phyloP scores from a whole-genome alignment of 2,797 vertebrate genomes.

The Chromis chromis region DNA sequence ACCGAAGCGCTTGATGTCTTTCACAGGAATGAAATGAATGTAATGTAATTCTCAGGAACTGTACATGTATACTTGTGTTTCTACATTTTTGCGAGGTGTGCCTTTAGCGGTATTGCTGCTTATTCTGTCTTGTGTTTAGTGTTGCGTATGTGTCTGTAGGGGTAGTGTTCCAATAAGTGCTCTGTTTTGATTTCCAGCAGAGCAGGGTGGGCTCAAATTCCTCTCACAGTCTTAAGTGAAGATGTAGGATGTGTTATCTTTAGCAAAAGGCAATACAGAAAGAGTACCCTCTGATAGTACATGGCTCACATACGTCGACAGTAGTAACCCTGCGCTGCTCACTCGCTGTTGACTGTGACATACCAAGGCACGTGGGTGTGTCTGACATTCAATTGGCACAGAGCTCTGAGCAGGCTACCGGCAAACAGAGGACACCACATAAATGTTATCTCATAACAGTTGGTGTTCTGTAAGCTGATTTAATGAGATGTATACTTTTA shows the following conservation, averaged over 20 bases:
- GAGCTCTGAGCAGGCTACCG: constrained; percentile 46
- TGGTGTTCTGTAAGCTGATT: constrained; percentile 43
- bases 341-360: constrained; percentile 65
- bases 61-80: constrained; percentile 34
- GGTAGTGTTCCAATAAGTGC: constrained; percentile 56
- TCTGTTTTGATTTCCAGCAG: constrained; percentile 71
- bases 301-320: constrained; percentile 49
- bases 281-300: constrained; percentile 60
- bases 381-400: constrained; percentile 66
- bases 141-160: constrained; percentile 49
- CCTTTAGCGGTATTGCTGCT: constrained; percentile 26
- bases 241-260: constrained; percentile 71
- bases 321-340: constrained; percentile 50
- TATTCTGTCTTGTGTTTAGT: constrained; percentile 25
- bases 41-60: no score
- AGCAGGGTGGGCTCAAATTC: constrained; percentile 66
- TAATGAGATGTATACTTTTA: constrained; percentile 17
- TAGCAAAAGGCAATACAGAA: constrained; percentile 63
- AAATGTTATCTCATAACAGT: constrained; percentile 67
- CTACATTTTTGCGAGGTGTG: constrained; percentile 32
- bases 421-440: constrained; percentile 57
- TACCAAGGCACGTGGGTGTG: constrained; percentile 71
- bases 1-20: constrained; percentile 38
- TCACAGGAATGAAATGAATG: constrained; percentile 46
- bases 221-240: constrained; percentile 56